Conservation (phyloP, 2,797 vertebrate genomes). For the Scolopax bukidnonensis region DNA sequence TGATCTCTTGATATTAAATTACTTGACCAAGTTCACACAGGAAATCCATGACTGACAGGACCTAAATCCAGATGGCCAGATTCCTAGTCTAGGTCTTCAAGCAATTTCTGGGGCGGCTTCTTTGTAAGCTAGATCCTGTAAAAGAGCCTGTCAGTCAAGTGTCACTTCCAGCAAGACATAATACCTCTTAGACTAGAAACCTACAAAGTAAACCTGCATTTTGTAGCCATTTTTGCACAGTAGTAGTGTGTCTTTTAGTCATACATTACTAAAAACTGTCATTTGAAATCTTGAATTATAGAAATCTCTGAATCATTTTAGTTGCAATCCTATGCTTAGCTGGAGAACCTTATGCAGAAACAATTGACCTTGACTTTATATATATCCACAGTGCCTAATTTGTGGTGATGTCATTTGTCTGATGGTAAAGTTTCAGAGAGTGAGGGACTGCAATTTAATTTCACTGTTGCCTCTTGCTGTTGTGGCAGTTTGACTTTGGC, state of each 20-base stretch:
- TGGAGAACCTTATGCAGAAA: background rate
- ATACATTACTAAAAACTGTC: background rate
- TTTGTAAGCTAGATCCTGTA: background rate
- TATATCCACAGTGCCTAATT: background rate
- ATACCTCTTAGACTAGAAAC: background rate
- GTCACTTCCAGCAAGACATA: background rate
- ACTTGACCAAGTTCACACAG: background rate
- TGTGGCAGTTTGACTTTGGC: background rate
- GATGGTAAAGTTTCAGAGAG: background rate
- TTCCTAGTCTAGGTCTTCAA: background rate
- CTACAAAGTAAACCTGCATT: background rate
- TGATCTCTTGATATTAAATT: background rate
- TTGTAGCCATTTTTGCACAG: background rate
- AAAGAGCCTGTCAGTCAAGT: background rate
- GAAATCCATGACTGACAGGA: background rate
- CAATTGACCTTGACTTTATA: background rate
- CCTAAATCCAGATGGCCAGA: background rate
- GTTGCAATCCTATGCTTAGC: background rate
- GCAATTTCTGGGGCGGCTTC: background rate
- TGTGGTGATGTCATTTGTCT: slow-evolving; percentile 17
- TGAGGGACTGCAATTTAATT: slow-evolving; percentile 16
- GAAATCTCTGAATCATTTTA: slow-evolving; percentile 3
- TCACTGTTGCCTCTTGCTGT: background rate
- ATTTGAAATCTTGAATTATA: slow-evolving; percentile 22
- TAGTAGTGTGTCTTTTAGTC: background rate